Conservation (phyloP, 2,113 vertebrate species). For the Burhinus bistriatus region DNA sequence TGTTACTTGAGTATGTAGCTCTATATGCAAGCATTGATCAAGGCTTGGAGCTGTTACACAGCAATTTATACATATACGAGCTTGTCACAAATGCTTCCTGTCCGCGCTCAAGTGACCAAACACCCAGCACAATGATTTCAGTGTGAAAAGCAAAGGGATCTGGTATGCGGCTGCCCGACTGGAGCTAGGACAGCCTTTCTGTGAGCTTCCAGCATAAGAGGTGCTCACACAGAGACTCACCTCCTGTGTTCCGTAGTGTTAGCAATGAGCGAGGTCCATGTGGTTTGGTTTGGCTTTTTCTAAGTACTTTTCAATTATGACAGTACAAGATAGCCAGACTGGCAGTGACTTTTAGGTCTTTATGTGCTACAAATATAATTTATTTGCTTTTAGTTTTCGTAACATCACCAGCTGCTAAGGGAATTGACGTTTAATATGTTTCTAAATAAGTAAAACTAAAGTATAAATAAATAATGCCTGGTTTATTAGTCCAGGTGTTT, state of each 20-base stretch:
- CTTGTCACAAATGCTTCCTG: background rate
- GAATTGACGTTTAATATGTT: slow-evolving; percentile 37
- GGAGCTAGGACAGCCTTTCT: background rate
- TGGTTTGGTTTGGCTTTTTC: background rate
- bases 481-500: slow-evolving; percentile 62
- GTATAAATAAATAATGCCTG: slow-evolving; percentile 62
- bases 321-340: background rate
- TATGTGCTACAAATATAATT: background rate
- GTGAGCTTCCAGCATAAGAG: background rate
- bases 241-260: background rate
- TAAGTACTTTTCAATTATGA: background rate
- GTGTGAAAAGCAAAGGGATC: background rate
- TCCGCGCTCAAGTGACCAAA: background rate
- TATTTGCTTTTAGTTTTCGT: slow-evolving; percentile 32
- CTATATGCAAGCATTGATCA: background rate
- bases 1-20: background rate
- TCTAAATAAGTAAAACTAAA: slow-evolving; percentile 51
- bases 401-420: background rate
- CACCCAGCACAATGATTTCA: background rate
- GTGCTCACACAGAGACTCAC: background rate
- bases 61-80: background rate
- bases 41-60: background rate
- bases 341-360: background rate
- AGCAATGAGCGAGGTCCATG: background rate
- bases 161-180: background rate